Base-by-base conservation (phyloP, 2,797 vertebrate species). In the Parambassis ranga region DNA sequence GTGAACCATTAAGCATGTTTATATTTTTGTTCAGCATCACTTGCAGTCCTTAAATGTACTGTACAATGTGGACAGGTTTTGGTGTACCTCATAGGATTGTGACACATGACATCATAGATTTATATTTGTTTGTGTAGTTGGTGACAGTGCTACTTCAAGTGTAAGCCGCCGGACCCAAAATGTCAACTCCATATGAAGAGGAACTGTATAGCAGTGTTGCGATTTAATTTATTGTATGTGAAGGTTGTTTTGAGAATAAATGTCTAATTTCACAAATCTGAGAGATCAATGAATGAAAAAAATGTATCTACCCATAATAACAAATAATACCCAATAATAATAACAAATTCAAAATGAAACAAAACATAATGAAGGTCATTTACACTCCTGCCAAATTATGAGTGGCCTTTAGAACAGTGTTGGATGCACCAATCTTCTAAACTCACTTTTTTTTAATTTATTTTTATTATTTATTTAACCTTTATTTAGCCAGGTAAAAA, bases 161-260 rank as follows among this genome's bases (percentile, higher is more conserved):
- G 62, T 74, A 79, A 64, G 35, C 57, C 64, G 44, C 60, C 59
- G 41, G 38, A 62, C 47, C 27, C 69, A 22, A 65, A 69, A 75
- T 63, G 59, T 78, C 61, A 43, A 60, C 63, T 77, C 33, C 69
- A 63, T 62, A 85, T 87, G 80, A 85, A 87, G 82, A 77, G 80
- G 48, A 82, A 83, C 65, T 90, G 74, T 85, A 82, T 56, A 74
- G 77, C 69, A 70, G 74, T 90, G 86, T 88, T 95, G 86, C 93
- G 89, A 91, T 93, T 95, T 96, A 93, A 97, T 96, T 96, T 93
- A 92, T 92, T 94, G 94, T 94, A 77, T 88, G 90, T 92, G 76
- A 94, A 94, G 93, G 96, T 92, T 94, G 94, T 95, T 95, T 93
- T 92, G 56, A 90, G 93, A 94, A 94, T 92, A 91, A 91, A 92